Conservation (phyloP, 2,888 invertebrate genomes). For the Galerucella calmariensis region DNA sequence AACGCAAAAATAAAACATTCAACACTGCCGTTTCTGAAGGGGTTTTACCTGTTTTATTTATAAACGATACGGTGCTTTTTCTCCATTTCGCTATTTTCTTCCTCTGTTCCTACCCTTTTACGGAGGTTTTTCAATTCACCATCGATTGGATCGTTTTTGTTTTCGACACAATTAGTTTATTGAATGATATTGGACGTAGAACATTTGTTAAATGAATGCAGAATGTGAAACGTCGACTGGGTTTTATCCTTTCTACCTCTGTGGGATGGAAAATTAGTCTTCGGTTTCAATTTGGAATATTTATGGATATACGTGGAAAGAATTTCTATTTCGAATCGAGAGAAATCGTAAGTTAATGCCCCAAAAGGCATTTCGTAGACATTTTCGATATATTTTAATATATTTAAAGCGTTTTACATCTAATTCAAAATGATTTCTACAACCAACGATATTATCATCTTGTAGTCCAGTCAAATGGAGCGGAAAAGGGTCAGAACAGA, state of each 20-base stretch:
- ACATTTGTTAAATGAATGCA: constrained; percentile 10
- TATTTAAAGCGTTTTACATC: no score
- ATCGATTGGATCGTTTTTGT: constrained; percentile 15
- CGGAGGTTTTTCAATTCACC: background rate
- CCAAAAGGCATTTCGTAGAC: background rate
- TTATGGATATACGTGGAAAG: constrained; percentile 6
- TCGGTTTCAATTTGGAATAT: constrained; percentile 1
- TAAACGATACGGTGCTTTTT: background rate
- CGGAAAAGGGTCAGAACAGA: no score
- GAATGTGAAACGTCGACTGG: background rate
- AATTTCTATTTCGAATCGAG: background rate
- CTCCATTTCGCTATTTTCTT: background rate
- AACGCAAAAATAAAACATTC: constrained; percentile 32
- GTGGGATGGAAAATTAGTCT: background rate
- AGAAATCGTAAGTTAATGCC: background rate
- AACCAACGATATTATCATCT: no score
- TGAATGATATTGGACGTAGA: constrained; percentile 12
- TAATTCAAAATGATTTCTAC: no score
- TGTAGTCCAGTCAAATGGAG: no score
- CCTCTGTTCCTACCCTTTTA: background rate
- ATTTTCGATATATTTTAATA: background rate
- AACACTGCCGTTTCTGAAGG: constrained; percentile 14
- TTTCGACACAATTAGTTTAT: constrained; percentile 12
- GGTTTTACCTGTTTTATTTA: constrained; percentile 16
- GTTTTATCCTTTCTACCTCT: background rate